Conservation (phyloP, 2,888 invertebrate species). For the Nemapogon koenigi region DNA sequence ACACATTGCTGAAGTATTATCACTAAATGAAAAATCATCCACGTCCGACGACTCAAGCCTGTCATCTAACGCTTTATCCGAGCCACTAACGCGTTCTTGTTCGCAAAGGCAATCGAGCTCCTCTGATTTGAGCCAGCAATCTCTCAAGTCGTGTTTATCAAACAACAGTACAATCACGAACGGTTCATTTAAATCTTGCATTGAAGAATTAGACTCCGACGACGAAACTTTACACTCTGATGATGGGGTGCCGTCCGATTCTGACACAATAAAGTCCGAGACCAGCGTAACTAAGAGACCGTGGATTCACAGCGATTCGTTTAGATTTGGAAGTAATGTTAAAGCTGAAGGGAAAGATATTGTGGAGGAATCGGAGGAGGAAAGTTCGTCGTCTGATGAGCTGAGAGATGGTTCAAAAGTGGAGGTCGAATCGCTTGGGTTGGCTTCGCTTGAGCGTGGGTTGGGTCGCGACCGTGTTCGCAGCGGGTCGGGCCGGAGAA, state of each 20-base stretch:
- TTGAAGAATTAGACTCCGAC: slow-evolving; percentile 34
- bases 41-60: slow-evolving; percentile 33
- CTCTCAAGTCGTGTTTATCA: slow-evolving; percentile 48
- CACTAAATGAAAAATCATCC: slow-evolving; percentile 34
- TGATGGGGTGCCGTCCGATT: slow-evolving; percentile 43
- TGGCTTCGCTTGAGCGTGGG: slow-evolving; percentile 60
- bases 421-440: slow-evolving; percentile 41
- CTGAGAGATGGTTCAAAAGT: slow-evolving; percentile 32
- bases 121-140: slow-evolving; percentile 57
- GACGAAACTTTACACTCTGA: slow-evolving; percentile 47
- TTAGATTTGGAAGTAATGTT: slow-evolving; percentile 42
- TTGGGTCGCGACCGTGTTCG: slow-evolving; percentile 48
- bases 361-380: slow-evolving; percentile 37
- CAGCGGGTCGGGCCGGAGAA: slow-evolving; percentile 58
- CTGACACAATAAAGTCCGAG: slow-evolving; percentile 50
- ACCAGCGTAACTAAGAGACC: slow-evolving; percentile 44
- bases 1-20: slow-evolving; percentile 50
- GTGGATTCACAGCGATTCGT: slow-evolving; percentile 55
- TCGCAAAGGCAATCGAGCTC: slow-evolving; percentile 46
- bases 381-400: slow-evolving; percentile 31
- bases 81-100: slow-evolving; percentile 28
- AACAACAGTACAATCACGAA: slow-evolving; percentile 41
- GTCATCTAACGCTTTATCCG: slow-evolving; percentile 36
- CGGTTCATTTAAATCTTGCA: slow-evolving; percentile 48
- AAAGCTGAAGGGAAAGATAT: slow-evolving; percentile 23